These are phyloP conservation scores for Orchesella flavescens DNA, from an alignment of 2,888 invertebrate species.

Conservation along the genomic window DNA sequence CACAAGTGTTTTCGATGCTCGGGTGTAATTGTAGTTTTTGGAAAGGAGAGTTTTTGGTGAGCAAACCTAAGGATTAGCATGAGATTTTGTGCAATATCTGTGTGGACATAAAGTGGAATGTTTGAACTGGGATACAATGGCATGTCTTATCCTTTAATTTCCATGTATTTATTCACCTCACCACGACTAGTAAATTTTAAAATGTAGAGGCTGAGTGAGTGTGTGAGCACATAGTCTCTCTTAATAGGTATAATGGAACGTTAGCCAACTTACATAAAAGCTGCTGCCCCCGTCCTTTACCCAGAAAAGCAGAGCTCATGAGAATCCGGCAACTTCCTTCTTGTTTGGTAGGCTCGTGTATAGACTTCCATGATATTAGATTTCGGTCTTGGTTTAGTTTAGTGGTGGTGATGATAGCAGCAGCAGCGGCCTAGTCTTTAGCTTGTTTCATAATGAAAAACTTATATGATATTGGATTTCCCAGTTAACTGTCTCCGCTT, in stretches of 20 bases:
- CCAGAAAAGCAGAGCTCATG: too few species aligned
- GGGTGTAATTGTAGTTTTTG: too few species aligned
- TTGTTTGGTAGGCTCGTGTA: too few species aligned
- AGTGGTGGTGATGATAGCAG: not conserved
- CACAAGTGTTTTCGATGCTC: not conserved
- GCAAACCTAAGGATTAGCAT: not conserved
- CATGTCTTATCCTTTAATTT: slow-evolving; percentile 46
- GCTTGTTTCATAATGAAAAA: slow-evolving; percentile 49
- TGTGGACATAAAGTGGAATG: slow-evolving; percentile 7
- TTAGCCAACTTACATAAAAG: too few species aligned
- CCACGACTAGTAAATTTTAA: not conserved
- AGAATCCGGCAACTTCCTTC: not conserved
- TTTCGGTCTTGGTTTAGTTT: not conserved
- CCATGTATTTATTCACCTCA: slow-evolving; percentile 45
- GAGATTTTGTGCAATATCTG: not conserved
- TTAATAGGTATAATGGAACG: too few species aligned
- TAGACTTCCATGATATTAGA: slow-evolving; percentile 8
- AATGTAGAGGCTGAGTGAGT: not conserved
- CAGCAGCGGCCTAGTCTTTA: not conserved
- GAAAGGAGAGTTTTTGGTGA: not conserved
- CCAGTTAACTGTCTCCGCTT: slow-evolving; percentile 46
- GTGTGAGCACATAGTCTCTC: too few species aligned
- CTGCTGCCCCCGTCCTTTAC: too few species aligned
- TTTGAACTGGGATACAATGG: not conserved
- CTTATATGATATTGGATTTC: slow-evolving; percentile 63